Evolutionary conservation across 2,888 invertebrate genomes (phyloP).

Genomic region (Bibio marci): DNA sequence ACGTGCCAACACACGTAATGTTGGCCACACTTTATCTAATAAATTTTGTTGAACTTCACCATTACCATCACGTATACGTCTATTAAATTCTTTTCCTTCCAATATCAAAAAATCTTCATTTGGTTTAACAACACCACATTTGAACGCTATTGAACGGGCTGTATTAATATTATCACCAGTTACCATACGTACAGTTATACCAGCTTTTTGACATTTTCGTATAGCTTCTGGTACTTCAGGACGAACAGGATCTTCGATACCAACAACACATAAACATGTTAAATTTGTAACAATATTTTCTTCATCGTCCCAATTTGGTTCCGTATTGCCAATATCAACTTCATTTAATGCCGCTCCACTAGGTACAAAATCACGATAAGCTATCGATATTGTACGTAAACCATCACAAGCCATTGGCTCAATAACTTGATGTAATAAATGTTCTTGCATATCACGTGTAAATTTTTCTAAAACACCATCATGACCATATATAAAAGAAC

Average conservation of each 20-base stretch:
- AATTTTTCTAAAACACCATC: constrained; percentile 85
- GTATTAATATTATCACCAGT: constrained; percentile 99
- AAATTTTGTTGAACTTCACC: constrained; percentile 89
- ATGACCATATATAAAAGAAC: constrained; percentile 87
- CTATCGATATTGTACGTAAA: constrained; percentile 85
- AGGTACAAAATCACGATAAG: constrained; percentile 87
- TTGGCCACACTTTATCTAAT: constrained; percentile 94
- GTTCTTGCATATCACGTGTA: constrained; percentile 81
- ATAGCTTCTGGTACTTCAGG: constrained; percentile 94
- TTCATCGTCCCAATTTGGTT: constrained; percentile 95
- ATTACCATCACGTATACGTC: constrained; percentile 68
- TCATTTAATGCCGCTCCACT: constrained; percentile 84
- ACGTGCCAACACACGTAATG: constrained; percentile 83
- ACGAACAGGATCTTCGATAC: constrained; percentile 97
- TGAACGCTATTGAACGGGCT: constrained; percentile 90
- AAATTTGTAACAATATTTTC: constrained; percentile 82
- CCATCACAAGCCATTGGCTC: constrained; percentile 98
- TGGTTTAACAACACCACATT: constrained; percentile 90
- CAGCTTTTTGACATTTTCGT: constrained; percentile 87
- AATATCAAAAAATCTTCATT: constrained; percentile 90
- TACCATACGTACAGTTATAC: constrained; percentile 98
- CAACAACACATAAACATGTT: constrained; percentile 90
- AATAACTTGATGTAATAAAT: constrained; percentile 81
- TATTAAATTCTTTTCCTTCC: constrained; percentile 96
- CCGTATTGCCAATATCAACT: constrained; percentile 76